phyloP scores from a whole-genome alignment of 1,140 invertebrate genomes.

The Drosophila ironensis region DNA sequence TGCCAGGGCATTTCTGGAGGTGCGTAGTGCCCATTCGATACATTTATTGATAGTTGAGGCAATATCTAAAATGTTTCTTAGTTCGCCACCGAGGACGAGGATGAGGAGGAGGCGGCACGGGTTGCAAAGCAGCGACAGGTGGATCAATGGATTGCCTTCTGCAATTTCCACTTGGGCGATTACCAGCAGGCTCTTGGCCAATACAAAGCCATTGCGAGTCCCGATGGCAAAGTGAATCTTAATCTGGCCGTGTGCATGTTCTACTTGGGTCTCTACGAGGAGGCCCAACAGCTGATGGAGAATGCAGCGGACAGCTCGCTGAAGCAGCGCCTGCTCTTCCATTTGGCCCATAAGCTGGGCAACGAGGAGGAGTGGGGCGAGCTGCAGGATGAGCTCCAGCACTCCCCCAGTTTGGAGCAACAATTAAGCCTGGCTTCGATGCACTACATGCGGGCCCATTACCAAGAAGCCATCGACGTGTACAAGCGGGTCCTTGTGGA shows the following conservation, averaged over 20 bases:
- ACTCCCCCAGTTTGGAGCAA: constrained; percentile 95
- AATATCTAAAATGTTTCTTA: constrained; percentile 5
- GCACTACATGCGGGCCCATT: constrained; percentile 97
- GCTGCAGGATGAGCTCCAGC: constrained; percentile 91
- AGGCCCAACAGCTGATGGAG: constrained; percentile 86
- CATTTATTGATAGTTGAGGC: too few relatives aligned
- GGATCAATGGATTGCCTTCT: constrained; percentile 96
- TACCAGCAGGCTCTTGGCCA: constrained; percentile 92
- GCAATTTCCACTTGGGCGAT: constrained; percentile 96
- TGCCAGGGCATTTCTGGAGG: constrained; percentile 95
- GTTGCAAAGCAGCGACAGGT: constrained; percentile 83
- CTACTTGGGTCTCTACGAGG: constrained; percentile 91
- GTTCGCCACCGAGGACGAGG: constrained; percentile 82
- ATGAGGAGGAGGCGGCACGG: constrained; percentile 84
- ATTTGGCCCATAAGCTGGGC: constrained; percentile 95
- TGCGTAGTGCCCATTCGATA: too few relatives aligned
- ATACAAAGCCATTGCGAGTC: constrained; percentile 85
- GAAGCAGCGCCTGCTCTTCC: constrained; percentile 92
- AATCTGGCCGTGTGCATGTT: constrained; percentile 98
- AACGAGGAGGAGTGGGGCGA: constrained; percentile 93
- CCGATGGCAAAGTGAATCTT: constrained; percentile 84
- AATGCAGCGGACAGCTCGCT: constrained; percentile 84
- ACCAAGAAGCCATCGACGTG: constrained; percentile 99
- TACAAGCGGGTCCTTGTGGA: constrained; percentile 97
- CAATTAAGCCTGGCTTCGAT: constrained; percentile 97